These are phyloP conservation scores for Vulpes vulpes DNA, from an alignment of 2,113 vertebrate genomes.

Conservation along the genomic window DNA sequence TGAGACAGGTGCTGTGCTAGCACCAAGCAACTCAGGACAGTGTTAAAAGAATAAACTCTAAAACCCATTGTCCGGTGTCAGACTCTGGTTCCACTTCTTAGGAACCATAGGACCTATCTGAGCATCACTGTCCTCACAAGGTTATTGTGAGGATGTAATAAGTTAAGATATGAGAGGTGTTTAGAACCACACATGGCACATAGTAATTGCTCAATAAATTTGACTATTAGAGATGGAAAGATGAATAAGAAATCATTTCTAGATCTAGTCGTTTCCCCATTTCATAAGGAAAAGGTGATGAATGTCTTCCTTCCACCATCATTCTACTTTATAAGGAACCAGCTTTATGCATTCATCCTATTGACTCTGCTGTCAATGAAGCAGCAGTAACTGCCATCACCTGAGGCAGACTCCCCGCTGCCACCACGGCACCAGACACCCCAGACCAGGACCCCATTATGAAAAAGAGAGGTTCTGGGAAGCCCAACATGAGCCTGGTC, in stretches of 20 bases:
- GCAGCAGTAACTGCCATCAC: not conserved
- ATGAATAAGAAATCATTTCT: not conserved
- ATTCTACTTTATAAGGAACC: not conserved
- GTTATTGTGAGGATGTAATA: not conserved
- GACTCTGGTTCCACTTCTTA: not conserved
- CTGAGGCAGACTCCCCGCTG: not conserved
- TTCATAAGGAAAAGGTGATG: not conserved
- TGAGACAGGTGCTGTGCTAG: not conserved
- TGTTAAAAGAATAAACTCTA: not conserved
- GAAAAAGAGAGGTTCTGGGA: not conserved
- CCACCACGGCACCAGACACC: fast-evolving
- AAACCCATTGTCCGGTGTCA: not conserved
- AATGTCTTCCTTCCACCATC: not conserved
- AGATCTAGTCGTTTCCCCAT: not conserved
- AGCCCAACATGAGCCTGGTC: not conserved
- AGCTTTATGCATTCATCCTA: not conserved
- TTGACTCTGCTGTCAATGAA: not conserved
- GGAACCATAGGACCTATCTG: not conserved
- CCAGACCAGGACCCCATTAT: not conserved
- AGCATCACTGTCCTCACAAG: not conserved
- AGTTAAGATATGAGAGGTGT: not conserved
- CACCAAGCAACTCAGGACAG: not conserved
- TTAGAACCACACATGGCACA: not conserved
- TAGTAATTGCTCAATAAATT: not conserved
- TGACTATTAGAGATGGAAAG: not conserved